Conservation (phyloP, 2,113 vertebrate species). For the Toxotes jaculatrix region DNA sequence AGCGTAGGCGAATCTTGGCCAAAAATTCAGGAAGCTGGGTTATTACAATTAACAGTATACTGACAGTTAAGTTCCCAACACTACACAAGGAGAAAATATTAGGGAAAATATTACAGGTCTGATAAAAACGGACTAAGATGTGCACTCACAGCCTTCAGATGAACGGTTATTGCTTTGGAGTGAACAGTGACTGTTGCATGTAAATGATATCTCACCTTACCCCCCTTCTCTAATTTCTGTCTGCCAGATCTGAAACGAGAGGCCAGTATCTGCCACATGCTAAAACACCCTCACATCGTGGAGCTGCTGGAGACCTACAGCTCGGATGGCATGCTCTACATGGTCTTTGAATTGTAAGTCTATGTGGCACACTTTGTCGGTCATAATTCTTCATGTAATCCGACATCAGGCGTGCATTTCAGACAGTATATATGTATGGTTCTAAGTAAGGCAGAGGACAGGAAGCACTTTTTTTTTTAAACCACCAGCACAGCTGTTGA, state of each 20-base stretch:
- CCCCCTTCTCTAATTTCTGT: not conserved
- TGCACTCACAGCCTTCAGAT: not conserved
- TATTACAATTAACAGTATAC: not conserved
- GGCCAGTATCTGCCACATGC: constrained; percentile 99
- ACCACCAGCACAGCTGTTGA: too few species aligned
- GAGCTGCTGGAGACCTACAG: constrained; percentile 98
- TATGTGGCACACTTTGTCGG: not conserved
- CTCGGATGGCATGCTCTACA: constrained; percentile 97
- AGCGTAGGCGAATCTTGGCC: not conserved
- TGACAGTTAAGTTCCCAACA: not conserved
- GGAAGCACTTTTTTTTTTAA: not conserved
- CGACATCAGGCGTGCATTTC: not conserved
- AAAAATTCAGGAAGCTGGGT: not conserved
- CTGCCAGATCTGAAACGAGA: constrained; percentile 97
- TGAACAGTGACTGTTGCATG: not conserved
- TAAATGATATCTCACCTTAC: not conserved
- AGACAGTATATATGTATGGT: not conserved
- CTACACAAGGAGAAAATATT: not conserved
- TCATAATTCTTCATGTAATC: not conserved
- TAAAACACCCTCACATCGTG: constrained; percentile 99
- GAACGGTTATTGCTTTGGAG: not conserved
- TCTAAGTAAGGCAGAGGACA: not conserved
- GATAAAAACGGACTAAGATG: not conserved
- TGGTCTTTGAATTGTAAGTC: constrained; percentile 89
- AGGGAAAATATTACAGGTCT: not conserved